Evolutionary conservation across 2,888 invertebrate species (phyloP), one percentile per base, ranked within the genome.

Genomic region (Coecobrya sp.): DNA sequence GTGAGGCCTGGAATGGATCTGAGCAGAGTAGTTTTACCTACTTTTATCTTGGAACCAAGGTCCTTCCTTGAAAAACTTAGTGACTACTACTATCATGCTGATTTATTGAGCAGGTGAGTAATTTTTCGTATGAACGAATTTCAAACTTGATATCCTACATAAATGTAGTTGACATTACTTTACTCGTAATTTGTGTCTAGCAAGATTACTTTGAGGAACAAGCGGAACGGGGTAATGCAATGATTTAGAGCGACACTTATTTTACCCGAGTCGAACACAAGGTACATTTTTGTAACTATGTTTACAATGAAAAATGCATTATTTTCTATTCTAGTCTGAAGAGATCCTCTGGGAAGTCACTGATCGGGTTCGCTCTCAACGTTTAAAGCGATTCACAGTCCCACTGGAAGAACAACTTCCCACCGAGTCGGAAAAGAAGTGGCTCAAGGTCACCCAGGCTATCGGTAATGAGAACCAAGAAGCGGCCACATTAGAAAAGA

Each of bases 71-170:
- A 99, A 96, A 99, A 99, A 96, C 96, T 99, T 0, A 97, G 98
- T 0, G 99, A 99, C 96, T 98, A 98, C 86, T 99, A 99, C 96
- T 99, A 98, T 95, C 99, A 99, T 95, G 98, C 98, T 0, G 98
- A 99, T 19, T 59, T 73, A n/a, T 45, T 79, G n/a, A 73, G 49
- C 52, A 27, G 49, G 55, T 55, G 22, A 87, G 27, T n/a, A 13
- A 36, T 36, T 36, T 36, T 36, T 36, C 7, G n/a, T 36, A 36
- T 36, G 3, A 36, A 4, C 36, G 7, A 36, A 36, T 36, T 36
- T 36, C 36, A 36, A 36, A 4, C 36, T 36, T 36, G 36, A 36
- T 36, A 36, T 36, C 7, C 7, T n/a, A n/a, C n/a, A n/a, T n/a
- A n/a, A n/a, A n/a, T n/a, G n/a, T n/a, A n/a, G n/a, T n/a, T n/a